phyloP scores from a whole-genome alignment of 2,113 vertebrate genomes.

The Mirza zaza region DNA sequence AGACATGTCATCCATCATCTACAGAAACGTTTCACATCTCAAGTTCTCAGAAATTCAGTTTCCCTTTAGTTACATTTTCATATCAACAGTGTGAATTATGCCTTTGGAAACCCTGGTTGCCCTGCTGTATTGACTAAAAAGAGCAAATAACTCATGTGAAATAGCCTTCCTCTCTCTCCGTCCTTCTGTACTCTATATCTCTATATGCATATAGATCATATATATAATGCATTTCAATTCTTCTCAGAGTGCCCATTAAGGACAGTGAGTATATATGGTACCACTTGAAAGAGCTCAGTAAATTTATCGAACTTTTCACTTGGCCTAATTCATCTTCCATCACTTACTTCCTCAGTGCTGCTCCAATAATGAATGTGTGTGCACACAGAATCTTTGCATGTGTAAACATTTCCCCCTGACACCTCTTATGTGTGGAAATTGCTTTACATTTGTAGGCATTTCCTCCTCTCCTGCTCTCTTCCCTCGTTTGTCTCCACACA shows the following conservation, averaged over 20 bases:
- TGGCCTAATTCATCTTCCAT: not conserved
- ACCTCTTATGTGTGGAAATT: not conserved
- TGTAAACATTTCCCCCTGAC: not conserved
- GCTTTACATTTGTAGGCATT: not conserved
- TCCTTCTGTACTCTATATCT: not conserved
- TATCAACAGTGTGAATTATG: conserved; percentile 14
- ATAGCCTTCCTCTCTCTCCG: not conserved
- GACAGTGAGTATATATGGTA: not conserved
- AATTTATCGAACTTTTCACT: conserved; percentile 34
- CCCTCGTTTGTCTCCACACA: not conserved
- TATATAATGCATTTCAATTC: not conserved
- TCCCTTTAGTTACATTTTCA: conserved; percentile 47
- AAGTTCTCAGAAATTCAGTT: conserved; percentile 18
- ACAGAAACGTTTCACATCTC: not conserved
- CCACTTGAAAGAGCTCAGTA: not conserved
- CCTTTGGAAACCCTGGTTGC: conserved; percentile 13
- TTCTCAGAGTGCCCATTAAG: conserved; percentile 36
- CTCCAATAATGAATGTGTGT: not conserved
- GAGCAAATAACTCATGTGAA: conserved; percentile 36
- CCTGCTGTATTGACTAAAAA: conserved; percentile 36
- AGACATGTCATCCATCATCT: not conserved
- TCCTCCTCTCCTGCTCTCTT: not conserved
- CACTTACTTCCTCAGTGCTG: not conserved
- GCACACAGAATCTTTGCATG: not conserved
- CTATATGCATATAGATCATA: conserved; percentile 12